Evolutionary conservation across 2,888 invertebrate genomes (phyloP).

Genomic region (Miltochrista miniata): DNA sequence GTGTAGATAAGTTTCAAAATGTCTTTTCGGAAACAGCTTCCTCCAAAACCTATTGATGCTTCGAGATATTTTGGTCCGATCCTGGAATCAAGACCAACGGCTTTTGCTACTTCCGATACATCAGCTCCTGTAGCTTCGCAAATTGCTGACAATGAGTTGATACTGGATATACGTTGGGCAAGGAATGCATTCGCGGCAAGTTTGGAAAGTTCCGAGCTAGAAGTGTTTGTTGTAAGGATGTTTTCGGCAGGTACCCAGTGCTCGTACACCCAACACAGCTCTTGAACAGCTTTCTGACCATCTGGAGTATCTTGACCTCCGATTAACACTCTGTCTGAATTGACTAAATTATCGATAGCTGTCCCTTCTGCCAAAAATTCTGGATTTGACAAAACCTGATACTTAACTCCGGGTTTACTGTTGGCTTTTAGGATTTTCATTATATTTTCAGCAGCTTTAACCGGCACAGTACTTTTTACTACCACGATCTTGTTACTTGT

Average conservation of each 20-base stretch:
- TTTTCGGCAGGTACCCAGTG: conserved; percentile 97
- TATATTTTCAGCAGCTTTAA: conserved; percentile 98
- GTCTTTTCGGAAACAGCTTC: conserved; percentile 99
- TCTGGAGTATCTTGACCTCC: conserved; percentile 96
- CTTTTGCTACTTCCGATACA: conserved; percentile 97
- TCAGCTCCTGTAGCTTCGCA: conserved; percentile 99
- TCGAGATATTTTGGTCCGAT: conserved; percentile 98
- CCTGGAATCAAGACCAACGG: conserved; percentile 96
- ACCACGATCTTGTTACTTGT: conserved; percentile 97
- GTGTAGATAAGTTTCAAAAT: conserved; percentile 98
- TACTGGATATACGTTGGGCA: conserved; percentile 99
- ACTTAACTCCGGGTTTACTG: conserved; percentile 90
- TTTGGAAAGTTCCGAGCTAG: conserved; percentile 99
- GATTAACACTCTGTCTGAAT: conserved; percentile 97
- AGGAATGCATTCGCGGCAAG: conserved; percentile 99
- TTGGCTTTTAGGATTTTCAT: conserved; percentile 97
- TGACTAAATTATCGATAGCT: conserved; percentile 95
- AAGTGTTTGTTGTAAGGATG: conserved; percentile 98
- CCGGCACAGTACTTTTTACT: conserved; percentile 99
- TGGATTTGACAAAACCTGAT: conserved; percentile 98
- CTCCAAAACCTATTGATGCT: conserved; percentile 99
- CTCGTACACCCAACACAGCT: conserved; percentile 95
- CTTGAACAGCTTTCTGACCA: conserved; percentile 93
- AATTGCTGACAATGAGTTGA: conserved; percentile 98
- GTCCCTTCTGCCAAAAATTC: conserved; percentile 99